Conservation (phyloP, 1,140 invertebrate genomes). For the Cotesia glomerata region DNA sequence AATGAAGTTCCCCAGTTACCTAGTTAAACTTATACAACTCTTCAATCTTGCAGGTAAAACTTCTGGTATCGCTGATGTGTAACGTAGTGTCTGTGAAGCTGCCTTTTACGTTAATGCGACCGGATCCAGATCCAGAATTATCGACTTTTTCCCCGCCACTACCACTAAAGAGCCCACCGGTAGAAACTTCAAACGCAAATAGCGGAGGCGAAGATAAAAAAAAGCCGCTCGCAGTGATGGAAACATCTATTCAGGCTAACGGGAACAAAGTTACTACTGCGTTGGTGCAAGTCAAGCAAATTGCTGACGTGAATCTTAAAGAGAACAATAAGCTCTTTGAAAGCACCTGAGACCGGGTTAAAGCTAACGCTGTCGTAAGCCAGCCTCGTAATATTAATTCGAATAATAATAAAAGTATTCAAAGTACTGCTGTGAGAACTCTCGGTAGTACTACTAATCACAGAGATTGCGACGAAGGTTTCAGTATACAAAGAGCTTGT, state of each 20-base stretch:
- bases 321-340: conserved; percentile 45
- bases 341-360: conserved; percentile 53
- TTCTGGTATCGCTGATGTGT: conserved; percentile 78
- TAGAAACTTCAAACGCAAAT: conserved; percentile 29
- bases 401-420: conserved; percentile 31
- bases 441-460: conserved; percentile 46
- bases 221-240: conserved; percentile 21
- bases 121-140: conserved; percentile 56
- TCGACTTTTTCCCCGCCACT: conserved; percentile 42
- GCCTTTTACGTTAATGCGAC: conserved; percentile 77
- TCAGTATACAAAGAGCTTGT: conserved; percentile 62
- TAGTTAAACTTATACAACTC: neutral
- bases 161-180: conserved; percentile 32
- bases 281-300: conserved; percentile 26
- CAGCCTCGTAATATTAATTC: conserved; percentile 16
- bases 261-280: neutral
- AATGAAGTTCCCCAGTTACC: neutral
- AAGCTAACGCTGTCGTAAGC: conserved; percentile 38
- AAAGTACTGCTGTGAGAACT: conserved; percentile 36
- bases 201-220: conserved; percentile 27
- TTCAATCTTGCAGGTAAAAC: conserved; percentile 66
- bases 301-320: conserved; percentile 51
- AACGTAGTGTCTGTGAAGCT: conserved; percentile 80
- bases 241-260: neutral
- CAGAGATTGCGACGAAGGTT: conserved; percentile 48